phyloP scores from a whole-genome alignment of 2,888 invertebrate species.

The Tetranychus truncatus region DNA sequence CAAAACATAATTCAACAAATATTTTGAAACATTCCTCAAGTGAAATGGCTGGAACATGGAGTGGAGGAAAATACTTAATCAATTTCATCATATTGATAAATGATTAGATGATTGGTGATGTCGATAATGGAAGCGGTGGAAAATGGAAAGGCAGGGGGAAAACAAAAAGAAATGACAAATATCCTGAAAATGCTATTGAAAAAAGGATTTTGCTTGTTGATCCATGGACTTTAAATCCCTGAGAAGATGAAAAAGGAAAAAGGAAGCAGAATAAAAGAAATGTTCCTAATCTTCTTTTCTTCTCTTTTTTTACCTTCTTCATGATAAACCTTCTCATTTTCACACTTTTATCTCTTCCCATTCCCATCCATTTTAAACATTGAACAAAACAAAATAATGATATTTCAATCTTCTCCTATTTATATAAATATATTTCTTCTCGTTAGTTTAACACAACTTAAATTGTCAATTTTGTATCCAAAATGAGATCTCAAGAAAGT shows the following conservation, averaged over 20 bases:
- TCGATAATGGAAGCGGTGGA: neutral
- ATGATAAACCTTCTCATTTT: too few species aligned
- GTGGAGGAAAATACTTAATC: neutral
- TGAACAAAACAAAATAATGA: neutral
- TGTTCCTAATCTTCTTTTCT: too few species aligned
- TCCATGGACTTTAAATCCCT: slow-evolving; percentile 1
- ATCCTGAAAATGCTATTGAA: neutral
- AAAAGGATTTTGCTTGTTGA: neutral
- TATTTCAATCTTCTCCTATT: neutral
- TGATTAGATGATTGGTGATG: neutral
- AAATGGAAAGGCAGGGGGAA: neutral
- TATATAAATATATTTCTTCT: neutral
- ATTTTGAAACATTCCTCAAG: neutral
- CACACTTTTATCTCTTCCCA: too few species aligned
- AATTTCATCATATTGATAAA: neutral
- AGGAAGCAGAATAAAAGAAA: neutral
- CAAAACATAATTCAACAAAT: neutral
- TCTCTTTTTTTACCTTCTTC: too few species aligned
- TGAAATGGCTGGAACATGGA: too few species aligned
- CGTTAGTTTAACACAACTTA: neutral
- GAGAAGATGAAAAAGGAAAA: neutral
- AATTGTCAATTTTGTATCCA: neutral
- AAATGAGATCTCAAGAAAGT: neutral
- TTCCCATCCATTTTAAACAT: too few species aligned
- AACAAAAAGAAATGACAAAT: neutral